Evolutionary conservation across 2,888 invertebrate genomes (phyloP).

Genomic region (Aradus depressus): DNA sequence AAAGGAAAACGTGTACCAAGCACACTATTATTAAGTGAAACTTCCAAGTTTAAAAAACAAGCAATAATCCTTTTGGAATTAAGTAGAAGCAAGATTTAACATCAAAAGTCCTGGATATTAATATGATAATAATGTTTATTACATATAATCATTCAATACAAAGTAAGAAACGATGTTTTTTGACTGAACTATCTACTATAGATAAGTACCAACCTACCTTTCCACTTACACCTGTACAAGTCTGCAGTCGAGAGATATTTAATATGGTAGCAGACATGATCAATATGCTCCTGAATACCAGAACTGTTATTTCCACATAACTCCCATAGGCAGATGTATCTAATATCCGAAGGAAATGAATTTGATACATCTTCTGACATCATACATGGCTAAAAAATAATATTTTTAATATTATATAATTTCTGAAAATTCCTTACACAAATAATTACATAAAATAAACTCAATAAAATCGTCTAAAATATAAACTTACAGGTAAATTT

Average conservation of each 20-base stretch:
- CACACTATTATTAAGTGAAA: too few relatives aligned
- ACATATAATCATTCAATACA: too few relatives aligned
- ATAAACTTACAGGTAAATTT: conserved; percentile 43
- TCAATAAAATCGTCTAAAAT: not conserved
- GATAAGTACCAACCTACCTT: not conserved
- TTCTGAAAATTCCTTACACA: not conserved
- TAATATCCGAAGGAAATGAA: conserved; percentile 31
- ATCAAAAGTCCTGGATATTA: not conserved
- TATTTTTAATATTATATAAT: not conserved
- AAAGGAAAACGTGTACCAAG: too few relatives aligned
- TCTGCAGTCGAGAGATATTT: not conserved
- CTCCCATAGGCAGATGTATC: conserved; percentile 38
- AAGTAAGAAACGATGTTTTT: too few relatives aligned
- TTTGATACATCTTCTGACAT: conserved; percentile 14
- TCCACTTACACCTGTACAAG: conserved; percentile 4
- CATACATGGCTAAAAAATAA: conserved; percentile 17
- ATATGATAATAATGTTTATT: not conserved
- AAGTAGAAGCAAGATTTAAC: too few relatives aligned
- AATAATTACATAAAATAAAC: not conserved
- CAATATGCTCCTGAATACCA: conserved; percentile 21
- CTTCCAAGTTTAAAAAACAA: too few relatives aligned
- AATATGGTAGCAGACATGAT: conserved; percentile 17
- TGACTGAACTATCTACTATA: too few relatives aligned
- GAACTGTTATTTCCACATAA: conserved; percentile 34
- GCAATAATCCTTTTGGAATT: too few relatives aligned